Evolutionary conservation across 1,140 invertebrate species (phyloP), one percentile per base, ranked within the genome.

Genomic region (Drosophila lacertosa): DNA sequence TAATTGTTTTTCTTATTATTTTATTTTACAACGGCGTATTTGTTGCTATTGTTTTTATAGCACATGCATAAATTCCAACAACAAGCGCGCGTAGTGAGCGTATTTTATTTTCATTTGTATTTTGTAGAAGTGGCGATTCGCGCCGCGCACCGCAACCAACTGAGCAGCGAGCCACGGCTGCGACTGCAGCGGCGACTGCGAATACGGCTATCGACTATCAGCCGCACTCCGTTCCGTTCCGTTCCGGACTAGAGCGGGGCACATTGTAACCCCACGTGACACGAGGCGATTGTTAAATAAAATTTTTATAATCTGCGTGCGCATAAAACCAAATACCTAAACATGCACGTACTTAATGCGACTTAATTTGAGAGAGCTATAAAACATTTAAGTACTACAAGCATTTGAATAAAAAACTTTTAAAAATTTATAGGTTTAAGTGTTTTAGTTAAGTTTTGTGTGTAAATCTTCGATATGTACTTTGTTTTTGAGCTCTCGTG

Each of bases 11-110:
- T 29, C 2, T 29, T 29, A 7, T 29, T 29, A 9, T 59, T 26
- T 24, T 10, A 37, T n/a, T 32, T 32, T 58, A 32, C 29, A 10
- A 15, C 42, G n/a, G 16, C 22, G 18, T 15, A 18, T 33, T 35
- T 39, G 32, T 65, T 66, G 9, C 48, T 59, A 15, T 51, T 29
- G 4, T 29, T 29, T 51, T 50, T 32, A 66, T 22, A 35, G 63
- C 63, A 44, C 60, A 55, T 53, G 48, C 33, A 62, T 51, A 42
- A 64, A 44, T 53, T 45, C 26, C 50, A 64, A 63, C 37, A 50
- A 50, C 29, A 29, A 55, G 33, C 37, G 18, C 62, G 63, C 53
- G 16, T 26, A 18, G 16, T 57, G 10, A 35, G 15, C 53, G 33
- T 54, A 22, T 44, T 44, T 20, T 35, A 4, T 15, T 44, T 54